A percentile compares a stretch with the other conserved stretches of the same genome.
These are phyloP conservation scores for Ptychoptera contaminata DNA, from an alignment of 2,888 invertebrate species.

Conservation along the genomic window DNA sequence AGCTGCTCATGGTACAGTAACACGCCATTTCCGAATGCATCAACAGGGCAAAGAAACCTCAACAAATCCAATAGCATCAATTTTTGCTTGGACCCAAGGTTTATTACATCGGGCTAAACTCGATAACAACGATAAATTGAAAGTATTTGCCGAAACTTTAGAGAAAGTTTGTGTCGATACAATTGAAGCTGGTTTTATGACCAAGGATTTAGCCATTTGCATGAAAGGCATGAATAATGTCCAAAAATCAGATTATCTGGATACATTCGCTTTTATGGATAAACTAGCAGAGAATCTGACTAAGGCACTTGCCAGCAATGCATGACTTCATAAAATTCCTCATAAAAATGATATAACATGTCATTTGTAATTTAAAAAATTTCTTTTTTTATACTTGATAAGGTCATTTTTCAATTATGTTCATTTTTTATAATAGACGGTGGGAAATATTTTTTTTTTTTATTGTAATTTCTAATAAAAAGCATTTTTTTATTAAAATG, in stretches of 20 bases:
- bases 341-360: too few species aligned
- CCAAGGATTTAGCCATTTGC: constrained; percentile 97
- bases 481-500: too few species aligned
- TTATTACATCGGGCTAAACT: constrained; percentile 86
- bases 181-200: constrained; percentile 90
- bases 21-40: constrained; percentile 76
- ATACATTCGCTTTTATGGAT: constrained; percentile 94
- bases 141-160: constrained; percentile 67
- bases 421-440: too few species aligned
- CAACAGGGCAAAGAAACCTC: constrained; percentile 95
- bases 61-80: constrained; percentile 97
- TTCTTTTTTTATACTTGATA: too few species aligned
- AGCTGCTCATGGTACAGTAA: constrained; percentile 96
- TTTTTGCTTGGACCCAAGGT: constrained; percentile 96
- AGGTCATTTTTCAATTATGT: too few species aligned
- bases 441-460: too few species aligned
- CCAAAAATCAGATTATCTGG: constrained; percentile 67
- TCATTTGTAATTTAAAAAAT: too few species aligned
- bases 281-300: constrained; percentile 83
- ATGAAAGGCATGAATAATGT: constrained; percentile 78
- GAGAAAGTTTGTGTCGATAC: constrained; percentile 88
- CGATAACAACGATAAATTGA: constrained; percentile 64
- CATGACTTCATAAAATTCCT: background rate
- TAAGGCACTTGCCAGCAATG: constrained; percentile 38
- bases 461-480: too few species aligned